A percentile compares a stretch with the other conserved stretches of the same genome.
These are phyloP conservation scores for Tetragonula clypearis DNA, from an alignment of 1,140 invertebrate genomes.

Conservation along the genomic window DNA sequence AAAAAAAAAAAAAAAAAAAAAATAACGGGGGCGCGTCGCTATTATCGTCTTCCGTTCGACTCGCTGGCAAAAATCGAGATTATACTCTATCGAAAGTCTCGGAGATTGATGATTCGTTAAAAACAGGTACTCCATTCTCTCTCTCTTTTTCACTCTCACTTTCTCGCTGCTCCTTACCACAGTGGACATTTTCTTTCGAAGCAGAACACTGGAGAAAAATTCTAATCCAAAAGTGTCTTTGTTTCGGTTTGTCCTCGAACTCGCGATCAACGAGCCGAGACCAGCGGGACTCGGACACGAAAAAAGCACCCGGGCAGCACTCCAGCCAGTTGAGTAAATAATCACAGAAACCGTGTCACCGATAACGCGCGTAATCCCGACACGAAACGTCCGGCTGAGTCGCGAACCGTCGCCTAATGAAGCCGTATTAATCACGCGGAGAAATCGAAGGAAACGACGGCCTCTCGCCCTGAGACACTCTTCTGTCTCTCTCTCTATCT, in stretches of 20 bases:
- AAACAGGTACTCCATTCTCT: not conserved
- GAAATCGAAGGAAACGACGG: not conserved
- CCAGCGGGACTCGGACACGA: slow-evolving; percentile 13
- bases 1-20: slow-evolving; percentile 27
- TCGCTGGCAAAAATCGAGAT: not conserved
- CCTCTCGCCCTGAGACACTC: not conserved
- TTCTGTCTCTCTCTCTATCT: not conserved
- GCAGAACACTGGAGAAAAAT: no score
- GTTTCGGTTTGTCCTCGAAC: not conserved
- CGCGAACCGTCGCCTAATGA: slow-evolving; percentile 22
- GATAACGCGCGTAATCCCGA: slow-evolving; percentile 50
- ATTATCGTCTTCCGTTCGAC: not conserved
- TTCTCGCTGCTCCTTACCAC: not conserved
- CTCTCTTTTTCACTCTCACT: not conserved
- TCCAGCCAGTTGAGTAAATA: slow-evolving; percentile 63
- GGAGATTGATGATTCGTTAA: not conserved
- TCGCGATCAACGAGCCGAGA: slow-evolving; percentile 1
- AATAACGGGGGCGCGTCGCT: not conserved
- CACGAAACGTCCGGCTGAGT: not conserved
- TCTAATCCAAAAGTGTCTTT: no score
- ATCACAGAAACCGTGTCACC: slow-evolving; percentile 55
- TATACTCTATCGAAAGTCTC: not conserved
- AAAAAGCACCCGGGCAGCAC: slow-evolving; percentile 1
- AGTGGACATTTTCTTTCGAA: not conserved
- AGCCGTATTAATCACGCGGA: slow-evolving; percentile 21